phyloP scores from a whole-genome alignment of 2,888 invertebrate species.

The Ernsta delagoae region DNA sequence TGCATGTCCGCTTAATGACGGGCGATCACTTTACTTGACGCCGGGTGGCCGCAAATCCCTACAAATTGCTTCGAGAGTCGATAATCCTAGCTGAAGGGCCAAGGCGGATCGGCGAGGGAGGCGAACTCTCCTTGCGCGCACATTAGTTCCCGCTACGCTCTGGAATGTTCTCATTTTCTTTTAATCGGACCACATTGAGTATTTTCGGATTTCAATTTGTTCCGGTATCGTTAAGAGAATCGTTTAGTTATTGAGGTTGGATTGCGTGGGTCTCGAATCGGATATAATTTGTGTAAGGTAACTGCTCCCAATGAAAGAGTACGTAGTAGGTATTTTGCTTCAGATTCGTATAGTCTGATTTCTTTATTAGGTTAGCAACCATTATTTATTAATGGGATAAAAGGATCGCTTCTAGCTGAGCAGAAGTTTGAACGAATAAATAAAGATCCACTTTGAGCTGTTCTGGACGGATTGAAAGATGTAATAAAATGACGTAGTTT shows the following conservation, averaged over 20 bases:
- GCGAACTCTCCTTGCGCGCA: conserved; percentile 46
- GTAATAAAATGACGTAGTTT: too few relatives aligned
- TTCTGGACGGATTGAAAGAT: too few relatives aligned
- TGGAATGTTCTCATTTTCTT: conserved; percentile 69
- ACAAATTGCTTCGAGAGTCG: conserved; percentile 73
- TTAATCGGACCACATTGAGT: conserved; percentile 61
- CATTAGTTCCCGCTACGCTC: conserved; percentile 63
- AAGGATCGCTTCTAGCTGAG: too few relatives aligned
- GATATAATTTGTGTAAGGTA: conserved; percentile 25
- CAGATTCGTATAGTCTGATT: conserved; percentile 16
- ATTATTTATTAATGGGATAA: too few relatives aligned
- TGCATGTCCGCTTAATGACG: conserved; percentile 32
- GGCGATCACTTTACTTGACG: conserved; percentile 35
- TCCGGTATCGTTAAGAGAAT: conserved; percentile 47
- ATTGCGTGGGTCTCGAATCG: conserved; percentile 33
- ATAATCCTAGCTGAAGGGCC: conserved; percentile 66
- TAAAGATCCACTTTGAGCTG: too few relatives aligned
- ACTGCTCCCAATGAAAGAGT: conserved; percentile 11
- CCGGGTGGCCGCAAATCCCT: conserved; percentile 69
- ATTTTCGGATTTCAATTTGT: conserved; percentile 65
- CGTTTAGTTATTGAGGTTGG: conserved; percentile 51
- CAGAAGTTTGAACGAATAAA: too few relatives aligned
- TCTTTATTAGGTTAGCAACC: too few relatives aligned
- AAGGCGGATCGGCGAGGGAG: conserved; percentile 46
- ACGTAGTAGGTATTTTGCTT: background rate